These are phyloP conservation scores for Dipodomys spectabilis DNA, from an alignment of 2,113 vertebrate species.

Conservation along the genomic window DNA sequence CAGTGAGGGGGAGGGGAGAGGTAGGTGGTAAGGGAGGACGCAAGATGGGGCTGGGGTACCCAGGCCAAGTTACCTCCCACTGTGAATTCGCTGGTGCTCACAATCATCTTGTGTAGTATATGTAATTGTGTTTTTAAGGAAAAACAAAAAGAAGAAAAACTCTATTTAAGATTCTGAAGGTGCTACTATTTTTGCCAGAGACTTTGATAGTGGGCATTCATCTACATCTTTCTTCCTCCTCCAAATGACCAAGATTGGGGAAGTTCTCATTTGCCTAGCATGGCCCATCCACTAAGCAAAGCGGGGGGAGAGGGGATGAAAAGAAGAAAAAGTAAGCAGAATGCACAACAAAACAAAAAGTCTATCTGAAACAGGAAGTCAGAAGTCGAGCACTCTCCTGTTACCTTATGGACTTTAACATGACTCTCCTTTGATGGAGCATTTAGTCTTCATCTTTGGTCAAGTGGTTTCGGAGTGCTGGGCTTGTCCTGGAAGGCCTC, in stretches of 20 bases:
- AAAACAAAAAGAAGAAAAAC: conserved; percentile 61
- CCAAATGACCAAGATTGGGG: conserved; percentile 66
- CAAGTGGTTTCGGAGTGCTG: background rate
- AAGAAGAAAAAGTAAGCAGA: background rate
- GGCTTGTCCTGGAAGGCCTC: background rate
- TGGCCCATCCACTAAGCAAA: conserved; percentile 9
- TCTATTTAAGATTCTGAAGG: conserved; percentile 91
- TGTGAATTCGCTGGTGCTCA: conserved; percentile 91
- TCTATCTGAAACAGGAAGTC: conserved; percentile 53
- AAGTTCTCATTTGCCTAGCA: background rate
- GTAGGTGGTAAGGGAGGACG: background rate
- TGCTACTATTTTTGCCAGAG: conserved; percentile 86
- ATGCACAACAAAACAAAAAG: conserved; percentile 22
- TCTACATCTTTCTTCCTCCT: conserved; percentile 59
- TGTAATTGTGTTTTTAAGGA: conserved; percentile 83
- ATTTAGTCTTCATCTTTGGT: background rate
- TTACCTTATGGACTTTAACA: conserved; percentile 82
- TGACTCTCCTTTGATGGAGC: conserved; percentile 69
- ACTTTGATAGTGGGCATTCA: background rate
- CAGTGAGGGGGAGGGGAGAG: conserved; percentile 63
- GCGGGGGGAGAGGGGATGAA: background rate
- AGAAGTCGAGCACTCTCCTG: conserved; percentile 51
- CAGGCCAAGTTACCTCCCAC: conserved; percentile 88
- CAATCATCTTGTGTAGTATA: conserved; percentile 85
- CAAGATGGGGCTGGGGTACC: conserved; percentile 52